A percentile compares a stretch with the other conserved stretches of the same genome.
Conservation (phyloP, 2,797 vertebrate genomes). For the Chrysocyon brachyurus region DNA sequence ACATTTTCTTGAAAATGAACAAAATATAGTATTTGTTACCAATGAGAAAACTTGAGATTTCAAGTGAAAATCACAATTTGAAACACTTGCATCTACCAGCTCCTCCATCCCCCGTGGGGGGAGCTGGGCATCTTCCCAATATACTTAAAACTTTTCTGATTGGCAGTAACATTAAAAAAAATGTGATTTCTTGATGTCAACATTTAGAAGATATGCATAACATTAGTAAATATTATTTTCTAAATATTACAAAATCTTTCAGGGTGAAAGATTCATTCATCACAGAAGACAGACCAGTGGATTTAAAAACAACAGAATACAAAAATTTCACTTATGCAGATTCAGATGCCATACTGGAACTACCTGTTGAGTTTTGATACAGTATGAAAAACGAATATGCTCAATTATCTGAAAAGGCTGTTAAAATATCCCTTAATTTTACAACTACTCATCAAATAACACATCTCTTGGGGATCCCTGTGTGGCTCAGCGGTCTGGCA, state of each 20-base stretch:
- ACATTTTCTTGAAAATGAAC: constrained; percentile 26
- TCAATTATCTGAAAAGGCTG: constrained; percentile 20
- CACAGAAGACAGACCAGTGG: not conserved
- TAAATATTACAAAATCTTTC: constrained; percentile 38
- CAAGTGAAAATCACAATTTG: constrained; percentile 49
- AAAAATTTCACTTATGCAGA: not conserved
- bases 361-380: not conserved
- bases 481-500: too few species aligned
- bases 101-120: too few species aligned
- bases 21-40: not conserved
- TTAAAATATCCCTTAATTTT: constrained; percentile 23
- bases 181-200: constrained; percentile 26
- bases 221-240: constrained; percentile 14
- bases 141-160: not conserved
- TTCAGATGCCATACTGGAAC: not conserved
- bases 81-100: not conserved
- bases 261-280: not conserved
- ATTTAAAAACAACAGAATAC: not conserved
- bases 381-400: constrained; percentile 1
- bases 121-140: not conserved
- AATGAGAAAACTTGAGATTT: constrained; percentile 56
- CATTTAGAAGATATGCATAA: not conserved
- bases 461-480: not conserved
- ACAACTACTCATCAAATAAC: constrained; percentile 30
- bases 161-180: not conserved